Percentiles rank a stretch among this genome's conserved stretches.
Conservation (phyloP, 2,888 invertebrate genomes). For the Sylvicola cinctus region DNA sequence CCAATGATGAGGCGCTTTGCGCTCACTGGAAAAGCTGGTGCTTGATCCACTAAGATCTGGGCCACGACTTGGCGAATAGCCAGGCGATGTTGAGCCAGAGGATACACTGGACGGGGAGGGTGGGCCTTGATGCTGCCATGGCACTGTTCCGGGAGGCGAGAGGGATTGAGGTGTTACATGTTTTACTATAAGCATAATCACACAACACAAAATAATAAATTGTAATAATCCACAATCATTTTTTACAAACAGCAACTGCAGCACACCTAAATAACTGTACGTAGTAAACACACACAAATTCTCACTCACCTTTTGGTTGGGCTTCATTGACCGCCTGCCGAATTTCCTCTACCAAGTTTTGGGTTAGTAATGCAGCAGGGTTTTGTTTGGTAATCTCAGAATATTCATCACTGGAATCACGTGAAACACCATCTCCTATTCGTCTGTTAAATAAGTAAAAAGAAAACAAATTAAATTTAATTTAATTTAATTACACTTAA, state of each 20-base stretch:
- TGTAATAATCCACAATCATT: neutral
- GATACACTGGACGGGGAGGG: slow-evolving; percentile 44
- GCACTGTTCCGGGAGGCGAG: slow-evolving; percentile 39
- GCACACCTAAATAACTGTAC: no score
- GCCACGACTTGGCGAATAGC: slow-evolving; percentile 29
- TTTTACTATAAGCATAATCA: slow-evolving; percentile 29
- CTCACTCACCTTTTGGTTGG: slow-evolving; percentile 61
- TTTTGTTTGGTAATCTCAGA: slow-evolving; percentile 37
- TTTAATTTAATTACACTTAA: neutral
- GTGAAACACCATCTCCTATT: slow-evolving; percentile 28
- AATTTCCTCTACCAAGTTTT: slow-evolving; percentile 71
- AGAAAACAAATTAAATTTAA: neutral
- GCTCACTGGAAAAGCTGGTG: slow-evolving; percentile 39
- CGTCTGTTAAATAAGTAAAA: slow-evolving; percentile 11
- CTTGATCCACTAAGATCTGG: slow-evolving; percentile 34
- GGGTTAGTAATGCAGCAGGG: slow-evolving; percentile 50
- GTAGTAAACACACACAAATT: no score
- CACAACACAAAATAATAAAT: neutral
- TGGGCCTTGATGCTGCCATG: slow-evolving; percentile 37
- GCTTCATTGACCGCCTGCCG: slow-evolving; percentile 75
- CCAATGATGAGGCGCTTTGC: slow-evolving; percentile 40
- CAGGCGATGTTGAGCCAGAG: slow-evolving; percentile 34
- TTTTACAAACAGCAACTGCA: no score
- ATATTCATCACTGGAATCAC: slow-evolving; percentile 39
- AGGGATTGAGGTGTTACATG: slow-evolving; percentile 41